Base-by-base conservation (phyloP, 1,140 invertebrate species). In the Spodoptera frugiperda region DNA sequence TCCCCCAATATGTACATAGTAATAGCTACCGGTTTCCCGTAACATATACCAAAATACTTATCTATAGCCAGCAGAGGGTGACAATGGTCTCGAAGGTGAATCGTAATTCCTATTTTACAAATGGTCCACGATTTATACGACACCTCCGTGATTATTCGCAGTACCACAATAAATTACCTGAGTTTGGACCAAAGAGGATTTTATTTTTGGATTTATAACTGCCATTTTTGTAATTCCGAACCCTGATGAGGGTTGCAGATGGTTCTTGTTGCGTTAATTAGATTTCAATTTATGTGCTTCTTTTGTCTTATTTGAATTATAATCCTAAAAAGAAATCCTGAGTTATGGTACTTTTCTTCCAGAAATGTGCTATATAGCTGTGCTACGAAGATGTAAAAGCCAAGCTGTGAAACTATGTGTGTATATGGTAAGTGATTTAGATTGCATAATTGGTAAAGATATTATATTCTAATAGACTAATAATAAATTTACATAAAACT, bases 71-170 rank as follows among this genome's bases (percentile, higher is more conserved):
- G 48, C 63, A 57, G 53, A 51, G 65, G 87, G 87, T 83, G 87
- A 91, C 90, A 90, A 87, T 84, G 73, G 82, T 77, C 75, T 76
- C 84, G 80, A 80, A 82, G 83, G 85, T 78, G 85, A 87, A 78
- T 84, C 87, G 89, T 91, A 91, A 91, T 92, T 89, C 91, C 89
- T 91, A 92, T 93, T 92, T 92, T 91, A 92, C 89, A 93, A 93
- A 92, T 92, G 91, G 90, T 82, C 81, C 86, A 91, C 89, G 89
- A 93, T 93, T 92, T 92, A 93, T 93, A 87, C 89, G 91, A 88
- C 89, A 91, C 87, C 88, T 87, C 61, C 78, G 84, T 93, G 91
- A 93, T 92, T 93, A 93, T 92, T 89, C 90, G 83, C 80, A 82
- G 78, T 84, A 82, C 84, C 78, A 85, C 84, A 84, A 91, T 93